These are phyloP conservation scores for Heptranchias perlo DNA, from an alignment of 2,113 vertebrate genomes.

Conservation along the genomic window DNA sequence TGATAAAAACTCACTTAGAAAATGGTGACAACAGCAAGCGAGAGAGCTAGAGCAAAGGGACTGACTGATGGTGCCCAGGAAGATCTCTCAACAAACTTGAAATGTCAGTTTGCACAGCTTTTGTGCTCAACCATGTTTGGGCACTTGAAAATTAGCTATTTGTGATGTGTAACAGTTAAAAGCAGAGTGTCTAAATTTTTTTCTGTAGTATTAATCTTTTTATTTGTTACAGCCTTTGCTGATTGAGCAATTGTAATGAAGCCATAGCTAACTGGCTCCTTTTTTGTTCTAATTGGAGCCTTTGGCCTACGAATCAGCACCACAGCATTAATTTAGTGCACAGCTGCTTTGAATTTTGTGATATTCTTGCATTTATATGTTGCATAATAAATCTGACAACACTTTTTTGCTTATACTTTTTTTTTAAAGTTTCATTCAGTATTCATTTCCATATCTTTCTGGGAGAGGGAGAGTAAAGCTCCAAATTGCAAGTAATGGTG, in stretches of 20 bases:
- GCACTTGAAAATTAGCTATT: background rate
- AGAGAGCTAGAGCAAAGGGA: constrained; percentile 46
- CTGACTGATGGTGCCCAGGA: no score
- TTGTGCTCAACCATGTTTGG: background rate
- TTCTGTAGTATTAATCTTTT: background rate
- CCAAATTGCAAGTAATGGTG: no score
- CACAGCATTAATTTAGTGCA: background rate
- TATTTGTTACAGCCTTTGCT: background rate
- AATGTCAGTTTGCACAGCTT: background rate
- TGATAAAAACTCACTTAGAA: constrained; percentile 65
- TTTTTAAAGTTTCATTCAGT: background rate
- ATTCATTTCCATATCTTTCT: background rate
- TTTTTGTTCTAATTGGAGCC: background rate
- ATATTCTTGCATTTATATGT: background rate
- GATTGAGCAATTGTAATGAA: background rate
- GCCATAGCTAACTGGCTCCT: background rate
- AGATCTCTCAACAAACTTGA: background rate
- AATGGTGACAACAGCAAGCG: constrained; percentile 62
- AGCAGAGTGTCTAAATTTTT: background rate
- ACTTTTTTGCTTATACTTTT: background rate
- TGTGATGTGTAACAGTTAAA: background rate
- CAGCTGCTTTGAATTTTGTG: background rate
- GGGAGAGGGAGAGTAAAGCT: background rate
- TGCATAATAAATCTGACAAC: background rate
- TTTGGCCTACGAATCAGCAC: background rate